phyloP scores from a whole-genome alignment of 2,888 invertebrate genomes.

The Apodemia duryi region DNA sequence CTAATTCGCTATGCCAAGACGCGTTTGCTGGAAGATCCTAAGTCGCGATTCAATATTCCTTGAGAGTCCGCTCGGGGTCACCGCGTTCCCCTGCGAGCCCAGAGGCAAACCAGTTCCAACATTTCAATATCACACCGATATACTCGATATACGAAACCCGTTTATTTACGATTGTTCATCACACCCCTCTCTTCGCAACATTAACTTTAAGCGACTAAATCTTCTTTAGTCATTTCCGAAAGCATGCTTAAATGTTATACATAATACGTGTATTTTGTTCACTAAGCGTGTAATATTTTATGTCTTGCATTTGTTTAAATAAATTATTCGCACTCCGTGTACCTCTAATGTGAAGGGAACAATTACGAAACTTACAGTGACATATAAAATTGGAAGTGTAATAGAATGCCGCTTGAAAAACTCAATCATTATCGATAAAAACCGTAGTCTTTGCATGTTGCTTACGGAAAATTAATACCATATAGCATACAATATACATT shows the following conservation, averaged over 20 bases:
- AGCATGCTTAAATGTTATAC: not conserved
- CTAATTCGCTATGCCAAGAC: slow-evolving; percentile 63
- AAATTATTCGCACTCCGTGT: no score
- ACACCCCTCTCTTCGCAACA: slow-evolving; percentile 26
- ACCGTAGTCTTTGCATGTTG: no score
- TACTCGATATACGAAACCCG: slow-evolving; percentile 54
- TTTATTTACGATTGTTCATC: slow-evolving; percentile 47
- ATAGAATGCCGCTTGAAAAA: no score
- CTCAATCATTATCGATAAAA: no score
- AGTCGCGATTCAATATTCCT: slow-evolving; percentile 64
- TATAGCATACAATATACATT: no score
- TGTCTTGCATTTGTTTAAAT: no score
- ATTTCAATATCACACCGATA: slow-evolving; percentile 74
- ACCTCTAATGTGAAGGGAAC: no score
- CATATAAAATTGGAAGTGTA: no score
- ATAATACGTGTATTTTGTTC: not conserved
- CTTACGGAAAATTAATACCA: no score
- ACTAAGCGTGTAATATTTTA: not conserved
- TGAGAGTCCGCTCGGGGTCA: slow-evolving; percentile 59
- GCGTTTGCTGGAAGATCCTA: slow-evolving; percentile 49
- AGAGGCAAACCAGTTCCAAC: slow-evolving; percentile 65
- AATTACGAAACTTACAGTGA: no score
- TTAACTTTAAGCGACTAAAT: slow-evolving; percentile 18
- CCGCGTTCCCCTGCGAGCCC: slow-evolving; percentile 53
- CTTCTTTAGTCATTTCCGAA: slow-evolving; percentile 3